A percentile compares a stretch with the other conserved stretches of the same genome.
These are phyloP conservation scores for Keiferia lycopersicella DNA, from an alignment of 2,888 invertebrate genomes.

Conservation along the genomic window DNA sequence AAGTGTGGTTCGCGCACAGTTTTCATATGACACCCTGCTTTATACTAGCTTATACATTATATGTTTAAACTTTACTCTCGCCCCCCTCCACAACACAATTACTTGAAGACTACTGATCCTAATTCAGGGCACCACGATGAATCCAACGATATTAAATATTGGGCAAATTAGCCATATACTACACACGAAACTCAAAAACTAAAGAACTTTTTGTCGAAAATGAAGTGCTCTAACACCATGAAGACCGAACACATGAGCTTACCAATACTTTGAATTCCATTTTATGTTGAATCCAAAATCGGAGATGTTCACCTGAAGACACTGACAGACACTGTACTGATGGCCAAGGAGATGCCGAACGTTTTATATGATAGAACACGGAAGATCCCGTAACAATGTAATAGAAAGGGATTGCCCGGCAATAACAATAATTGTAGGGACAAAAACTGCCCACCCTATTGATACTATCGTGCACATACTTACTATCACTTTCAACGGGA, in stretches of 20 bases:
- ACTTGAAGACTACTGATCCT: too few species aligned
- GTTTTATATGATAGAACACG: conserved; percentile 69
- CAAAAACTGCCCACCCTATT: conserved; percentile 37
- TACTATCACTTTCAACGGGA: conserved; percentile 41
- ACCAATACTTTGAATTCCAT: conserved; percentile 63
- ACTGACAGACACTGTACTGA: conserved; percentile 50
- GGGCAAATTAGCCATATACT: too few species aligned
- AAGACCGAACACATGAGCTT: conserved; percentile 43
- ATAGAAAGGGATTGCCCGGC: conserved; percentile 63
- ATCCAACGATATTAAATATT: too few species aligned
- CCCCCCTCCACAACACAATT: too few species aligned
- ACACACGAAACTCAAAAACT: too few species aligned
- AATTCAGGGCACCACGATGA: too few species aligned
- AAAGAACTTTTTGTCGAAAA: too few species aligned
- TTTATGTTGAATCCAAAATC: conserved; percentile 15
- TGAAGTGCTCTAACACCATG: too few species aligned
- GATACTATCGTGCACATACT: conserved; percentile 35
- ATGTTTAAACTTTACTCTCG: too few species aligned
- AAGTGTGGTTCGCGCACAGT: too few species aligned
- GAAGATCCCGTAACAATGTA: conserved; percentile 50
- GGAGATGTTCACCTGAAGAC: conserved; percentile 40
- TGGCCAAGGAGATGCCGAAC: conserved; percentile 37
- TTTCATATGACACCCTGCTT: too few species aligned
- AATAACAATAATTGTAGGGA: conserved; percentile 40
- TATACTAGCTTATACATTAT: too few species aligned